Evolutionary conservation across 2,888 invertebrate genomes (phyloP).

Genomic region (Cryptophagus acutangulus): DNA sequence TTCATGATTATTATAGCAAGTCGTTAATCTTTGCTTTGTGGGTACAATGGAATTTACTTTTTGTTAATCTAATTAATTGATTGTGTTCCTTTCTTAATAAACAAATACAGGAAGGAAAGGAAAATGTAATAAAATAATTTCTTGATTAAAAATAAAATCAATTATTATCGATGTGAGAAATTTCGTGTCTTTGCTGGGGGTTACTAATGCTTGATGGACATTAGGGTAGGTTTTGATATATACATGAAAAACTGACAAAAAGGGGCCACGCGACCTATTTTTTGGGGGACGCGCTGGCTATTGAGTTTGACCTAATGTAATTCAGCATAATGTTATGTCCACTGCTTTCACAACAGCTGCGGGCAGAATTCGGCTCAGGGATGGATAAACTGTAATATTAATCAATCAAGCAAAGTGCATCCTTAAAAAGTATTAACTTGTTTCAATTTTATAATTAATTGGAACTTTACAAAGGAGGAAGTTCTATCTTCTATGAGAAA

Average conservation of each 20-base stretch:
- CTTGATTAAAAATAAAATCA: too few relatives aligned
- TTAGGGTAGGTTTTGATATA: constrained; percentile 40
- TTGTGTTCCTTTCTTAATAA: too few relatives aligned
- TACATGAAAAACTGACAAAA: constrained; percentile 43
- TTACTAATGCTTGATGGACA: constrained; percentile 31
- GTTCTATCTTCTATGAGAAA: too few relatives aligned
- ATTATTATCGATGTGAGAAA: too few relatives aligned
- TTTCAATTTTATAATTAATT: too few relatives aligned
- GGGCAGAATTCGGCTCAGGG: constrained; percentile 26
- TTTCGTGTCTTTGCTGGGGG: constrained; percentile 35
- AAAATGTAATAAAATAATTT: too few relatives aligned
- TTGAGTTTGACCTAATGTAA: constrained; percentile 41
- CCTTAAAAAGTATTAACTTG: neutral
- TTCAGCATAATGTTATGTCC: constrained; percentile 43
- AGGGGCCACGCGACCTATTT: constrained; percentile 47
- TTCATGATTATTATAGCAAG: neutral
- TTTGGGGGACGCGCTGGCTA: constrained; percentile 34
- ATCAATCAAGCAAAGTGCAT: neutral
- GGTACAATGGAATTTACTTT: too few relatives aligned
- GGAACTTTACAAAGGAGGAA: too few relatives aligned
- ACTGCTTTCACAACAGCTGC: constrained; percentile 36
- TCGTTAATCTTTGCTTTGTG: constrained; percentile 4
- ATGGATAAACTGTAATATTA: constrained; percentile 24
- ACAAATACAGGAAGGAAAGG: too few relatives aligned
- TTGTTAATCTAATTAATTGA: too few relatives aligned